Conservation (phyloP, 2,888 invertebrate genomes). For the Platycheirus albimanus region DNA sequence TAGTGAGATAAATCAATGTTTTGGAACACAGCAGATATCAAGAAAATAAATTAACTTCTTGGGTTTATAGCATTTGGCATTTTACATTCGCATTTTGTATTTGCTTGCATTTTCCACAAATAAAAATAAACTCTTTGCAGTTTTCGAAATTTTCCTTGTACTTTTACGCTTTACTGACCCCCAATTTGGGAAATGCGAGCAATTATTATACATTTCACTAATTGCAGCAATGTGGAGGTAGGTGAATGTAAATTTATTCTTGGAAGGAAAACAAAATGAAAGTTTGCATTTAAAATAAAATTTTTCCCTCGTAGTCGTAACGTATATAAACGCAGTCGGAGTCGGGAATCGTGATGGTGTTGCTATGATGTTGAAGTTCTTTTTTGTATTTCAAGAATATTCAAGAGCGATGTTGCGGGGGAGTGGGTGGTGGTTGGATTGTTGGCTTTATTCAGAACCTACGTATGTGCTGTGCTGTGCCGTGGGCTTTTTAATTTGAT, state of each 20-base stretch:
- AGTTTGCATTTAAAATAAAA: constrained; percentile 3
- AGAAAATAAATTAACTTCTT: constrained; percentile 52
- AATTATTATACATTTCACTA: constrained; percentile 43
- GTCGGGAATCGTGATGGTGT: constrained; percentile 1
- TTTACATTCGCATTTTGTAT: constrained; percentile 1
- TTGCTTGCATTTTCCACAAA: constrained; percentile 21
- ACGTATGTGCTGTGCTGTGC: too few species aligned
- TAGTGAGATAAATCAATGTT: constrained; percentile 54
- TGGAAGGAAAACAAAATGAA: constrained; percentile 29
- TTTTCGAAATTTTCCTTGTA: constrained; percentile 1
- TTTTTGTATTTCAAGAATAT: background rate
- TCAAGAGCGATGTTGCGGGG: background rate
- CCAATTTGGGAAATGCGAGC: constrained; percentile 13
- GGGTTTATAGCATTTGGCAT: constrained; percentile 26
- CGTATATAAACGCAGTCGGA: too few species aligned
- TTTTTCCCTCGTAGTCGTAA: constrained; percentile 11
- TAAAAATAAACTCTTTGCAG: constrained; percentile 45
- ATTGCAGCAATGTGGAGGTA: constrained; percentile 39
- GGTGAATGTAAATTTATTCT: constrained; percentile 45
- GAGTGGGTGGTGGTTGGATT: constrained; percentile 8
- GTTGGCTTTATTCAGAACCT: constrained; percentile 16
- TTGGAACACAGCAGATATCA: constrained; percentile 13
- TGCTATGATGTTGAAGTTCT: constrained; percentile 9
- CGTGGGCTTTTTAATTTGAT: constrained; percentile 12
- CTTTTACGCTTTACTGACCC: constrained; percentile 10